Base-by-base conservation (phyloP, 2,113 vertebrate genomes). In the Tenebrosternarchus preto region DNA sequence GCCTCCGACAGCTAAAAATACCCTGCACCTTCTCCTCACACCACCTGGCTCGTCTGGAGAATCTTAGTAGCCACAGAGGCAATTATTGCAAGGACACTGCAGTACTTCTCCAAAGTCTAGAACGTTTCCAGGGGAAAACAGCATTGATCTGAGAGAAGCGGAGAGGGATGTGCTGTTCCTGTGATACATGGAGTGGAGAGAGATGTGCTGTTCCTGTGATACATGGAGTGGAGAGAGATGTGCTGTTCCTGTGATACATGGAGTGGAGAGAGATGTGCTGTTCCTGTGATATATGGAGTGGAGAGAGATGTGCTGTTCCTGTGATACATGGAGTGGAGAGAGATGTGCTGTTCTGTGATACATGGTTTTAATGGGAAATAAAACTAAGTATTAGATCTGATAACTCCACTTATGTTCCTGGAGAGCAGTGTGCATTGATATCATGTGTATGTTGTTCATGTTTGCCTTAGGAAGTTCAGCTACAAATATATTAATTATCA, bases 31-130 rank as follows among this genome's bases (percentile, higher is more conserved):
- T 66, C 56, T 73, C 9, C 77, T 73, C 66, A 43, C 24, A 12
- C 56, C 22, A 8, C 11, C 53, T 12, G 50, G 78, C 66, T 73
- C 78, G 11, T 80, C 66, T 73, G 46, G 56, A 50, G 46, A 66
- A 80, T 80, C 70, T 72, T 63, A 73, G 78, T n/a, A 33, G 76
- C 76, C 76, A 39, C 27, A 24, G 78, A 80, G 69, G 69, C 78
- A 80, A 80, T 80, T 80, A 73, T 69, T 69, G 63, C 39, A 29
- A 80, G 78, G 78, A 59, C 57, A 36, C 22, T 33, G 33, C 57
- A 55, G 68, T 64, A 53, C 78, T 24, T 20, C 69, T 80, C 27
- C 12, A 31, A 39, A 29, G 46, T 73, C 50, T 39, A 17, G 69
- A 12, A 55, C 4, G 59, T 53, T 59, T 73, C 56, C 69, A 63